These are phyloP conservation scores for Misgurnus anguillicaudatus DNA, from an alignment of 2,113 vertebrate genomes.

Conservation along the genomic window DNA sequence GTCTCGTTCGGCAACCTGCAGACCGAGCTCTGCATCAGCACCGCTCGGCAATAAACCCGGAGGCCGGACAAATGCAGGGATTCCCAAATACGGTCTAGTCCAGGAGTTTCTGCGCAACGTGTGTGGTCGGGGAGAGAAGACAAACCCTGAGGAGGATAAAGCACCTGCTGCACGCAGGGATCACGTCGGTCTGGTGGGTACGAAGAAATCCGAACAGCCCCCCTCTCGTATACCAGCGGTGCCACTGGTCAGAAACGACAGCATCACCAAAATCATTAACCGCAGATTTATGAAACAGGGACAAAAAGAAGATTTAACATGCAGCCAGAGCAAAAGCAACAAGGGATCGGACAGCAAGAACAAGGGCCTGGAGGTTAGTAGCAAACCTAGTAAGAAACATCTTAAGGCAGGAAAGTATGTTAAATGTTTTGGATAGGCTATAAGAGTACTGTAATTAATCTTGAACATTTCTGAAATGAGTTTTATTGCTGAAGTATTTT, in stretches of 20 bases:
- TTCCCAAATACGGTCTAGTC: slow-evolving; percentile 86
- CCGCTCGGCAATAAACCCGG: slow-evolving; percentile 54
- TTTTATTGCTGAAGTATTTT: too few relatives aligned
- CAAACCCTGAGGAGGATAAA: slow-evolving; percentile 61
- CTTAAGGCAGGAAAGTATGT: too few relatives aligned
- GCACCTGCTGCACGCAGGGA: background rate
- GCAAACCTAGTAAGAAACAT: background rate
- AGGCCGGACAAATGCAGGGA: slow-evolving; percentile 69
- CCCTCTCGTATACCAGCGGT: slow-evolving; percentile 58
- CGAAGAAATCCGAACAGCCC: slow-evolving; percentile 72
- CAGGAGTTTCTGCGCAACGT: slow-evolving; percentile 94
- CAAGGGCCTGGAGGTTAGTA: slow-evolving; percentile 80
- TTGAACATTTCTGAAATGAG: too few relatives aligned
- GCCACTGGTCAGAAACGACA: slow-evolving; percentile 75
- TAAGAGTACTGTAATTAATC: too few relatives aligned
- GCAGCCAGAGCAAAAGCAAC: slow-evolving; percentile 54
- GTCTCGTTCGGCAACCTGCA: slow-evolving; percentile 78
- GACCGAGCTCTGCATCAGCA: slow-evolving; percentile 45
- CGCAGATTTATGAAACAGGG: slow-evolving; percentile 86
- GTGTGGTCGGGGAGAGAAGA: slow-evolving; percentile 85
- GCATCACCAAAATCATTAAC: slow-evolving; percentile 82
- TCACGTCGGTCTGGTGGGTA: slow-evolving; percentile 55
- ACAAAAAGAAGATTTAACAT: slow-evolving; percentile 72
- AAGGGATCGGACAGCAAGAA: slow-evolving; percentile 74
- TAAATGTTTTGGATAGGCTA: too few relatives aligned